Base-by-base conservation (phyloP, 2,888 invertebrate species). In the Drosophila incognita region DNA sequence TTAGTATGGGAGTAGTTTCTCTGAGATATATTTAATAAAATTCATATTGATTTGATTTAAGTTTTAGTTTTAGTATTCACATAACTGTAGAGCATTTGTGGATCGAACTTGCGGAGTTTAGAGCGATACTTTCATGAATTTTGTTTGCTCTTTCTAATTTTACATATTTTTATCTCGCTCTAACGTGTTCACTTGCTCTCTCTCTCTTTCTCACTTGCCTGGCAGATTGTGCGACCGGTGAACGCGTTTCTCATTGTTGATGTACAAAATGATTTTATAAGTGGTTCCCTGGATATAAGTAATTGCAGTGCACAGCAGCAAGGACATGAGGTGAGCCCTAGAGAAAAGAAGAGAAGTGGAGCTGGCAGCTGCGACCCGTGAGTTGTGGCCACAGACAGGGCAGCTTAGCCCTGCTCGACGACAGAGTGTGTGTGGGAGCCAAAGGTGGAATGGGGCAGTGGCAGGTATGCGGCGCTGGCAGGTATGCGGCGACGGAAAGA, bases 261-360 rank as follows among this genome's bases (percentile, higher is more conserved):
- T 93, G 98, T 99, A 35, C 99, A 99, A 94, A 99, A 99, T 93
- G 99, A 99, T 94, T 99, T 99, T 94, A 98, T 99, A 92, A 96
- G 96, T 64, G 99, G 99, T 51, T 97, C 98, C 10, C 95, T 99
- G 87, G 97, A 98, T 93, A 97, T 99, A 91, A 97, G 97, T 93
- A 96, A 98, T 91, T 98, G 98, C 93, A 97, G 97, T 73, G 98
- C 98, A 24, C 97, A 97, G 91, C 98, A 98, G 79, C 97, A 98
- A 90, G 98, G 97, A 79, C 95, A 95, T 63, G 98, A 98, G 95
- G 96, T 96, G 85, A 94, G 84, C 54, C 53, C 51, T 38, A 65
- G 42, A 78, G 70, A 54, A 68, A 52, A 35, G 1, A 8, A 4
- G 24, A 8, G 48, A 62, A 72, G 38, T 77, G 69, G 56, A 74